Conservation (phyloP, 2,797 vertebrate genomes). For the Acestrorhynchus altus region DNA sequence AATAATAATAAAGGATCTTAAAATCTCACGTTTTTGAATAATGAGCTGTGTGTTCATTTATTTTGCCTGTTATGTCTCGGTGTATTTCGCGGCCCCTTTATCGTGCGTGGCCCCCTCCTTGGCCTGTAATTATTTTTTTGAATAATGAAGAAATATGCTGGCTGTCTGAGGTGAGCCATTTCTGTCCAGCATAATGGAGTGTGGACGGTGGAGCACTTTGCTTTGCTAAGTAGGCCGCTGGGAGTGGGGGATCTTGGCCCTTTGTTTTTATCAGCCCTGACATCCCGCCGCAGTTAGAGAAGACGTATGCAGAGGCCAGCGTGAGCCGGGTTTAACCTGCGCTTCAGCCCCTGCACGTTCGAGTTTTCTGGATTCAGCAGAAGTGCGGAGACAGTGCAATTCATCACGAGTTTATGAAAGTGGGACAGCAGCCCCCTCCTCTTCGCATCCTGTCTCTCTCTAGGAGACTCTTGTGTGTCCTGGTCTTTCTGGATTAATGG, state of each 20-base stretch:
- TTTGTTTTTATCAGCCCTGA: slow-evolving; percentile 71
- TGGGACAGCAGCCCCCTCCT: slow-evolving; percentile 45
- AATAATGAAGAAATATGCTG: slow-evolving; percentile 57
- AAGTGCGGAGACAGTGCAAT: slow-evolving; percentile 53
- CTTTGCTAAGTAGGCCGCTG: slow-evolving; percentile 73
- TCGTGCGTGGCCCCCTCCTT: slow-evolving; percentile 26
- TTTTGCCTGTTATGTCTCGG: slow-evolving; percentile 23
- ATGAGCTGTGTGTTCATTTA: slow-evolving; percentile 19
- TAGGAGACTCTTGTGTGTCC: slow-evolving; percentile 25
- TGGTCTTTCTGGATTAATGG: slow-evolving; percentile 41
- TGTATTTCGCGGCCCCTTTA: slow-evolving; percentile 15
- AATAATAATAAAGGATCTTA: background rate
- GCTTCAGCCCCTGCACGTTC: slow-evolving; percentile 50
- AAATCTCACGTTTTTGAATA: background rate
- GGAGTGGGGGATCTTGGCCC: slow-evolving; percentile 61
- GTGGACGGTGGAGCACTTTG: slow-evolving; percentile 59
- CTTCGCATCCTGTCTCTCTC: slow-evolving; percentile 33
- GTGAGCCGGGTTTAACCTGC: slow-evolving; percentile 42
- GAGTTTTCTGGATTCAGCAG: slow-evolving; percentile 62
- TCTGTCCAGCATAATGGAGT: slow-evolving; percentile 52
- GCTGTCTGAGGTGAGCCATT: slow-evolving; percentile 51
- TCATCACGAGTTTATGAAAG: slow-evolving; percentile 59
- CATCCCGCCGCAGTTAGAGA: slow-evolving; percentile 54
- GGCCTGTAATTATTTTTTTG: slow-evolving; percentile 55
- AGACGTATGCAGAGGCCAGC: slow-evolving; percentile 48